These are phyloP conservation scores for Moxostoma hubbsi DNA, from an alignment of 2,797 vertebrate genomes.

Conservation along the genomic window DNA sequence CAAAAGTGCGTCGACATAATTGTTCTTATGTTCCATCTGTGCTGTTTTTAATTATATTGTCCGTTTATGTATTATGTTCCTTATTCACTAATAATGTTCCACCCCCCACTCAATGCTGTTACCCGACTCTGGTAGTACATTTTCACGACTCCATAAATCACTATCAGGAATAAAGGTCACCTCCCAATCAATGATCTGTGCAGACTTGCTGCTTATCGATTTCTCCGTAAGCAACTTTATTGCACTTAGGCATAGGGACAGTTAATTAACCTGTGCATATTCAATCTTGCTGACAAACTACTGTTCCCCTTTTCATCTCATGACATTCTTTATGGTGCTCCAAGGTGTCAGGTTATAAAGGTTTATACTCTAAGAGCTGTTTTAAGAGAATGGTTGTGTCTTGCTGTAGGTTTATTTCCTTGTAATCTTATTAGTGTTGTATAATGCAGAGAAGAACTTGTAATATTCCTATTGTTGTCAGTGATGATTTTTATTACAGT, in stretches of 20 bases:
- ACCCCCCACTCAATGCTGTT: background rate
- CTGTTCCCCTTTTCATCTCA: slow-evolving; percentile 23
- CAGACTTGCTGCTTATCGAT: slow-evolving; percentile 30
- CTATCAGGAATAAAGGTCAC: slow-evolving; percentile 45
- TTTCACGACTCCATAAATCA: slow-evolving; percentile 56
- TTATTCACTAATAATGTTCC: background rate
- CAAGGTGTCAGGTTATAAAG: slow-evolving; percentile 9
- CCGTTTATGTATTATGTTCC: too few relatives aligned
- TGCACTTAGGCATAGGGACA: slow-evolving; percentile 21
- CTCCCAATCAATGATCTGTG: slow-evolving; percentile 50
- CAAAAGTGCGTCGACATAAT: too few relatives aligned
- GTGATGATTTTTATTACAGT: too few relatives aligned
- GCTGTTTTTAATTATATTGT: too few relatives aligned
- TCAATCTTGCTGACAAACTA: slow-evolving; percentile 47
- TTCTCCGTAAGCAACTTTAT: slow-evolving; percentile 46
- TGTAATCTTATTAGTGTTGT: too few relatives aligned
- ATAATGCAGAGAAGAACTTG: too few relatives aligned
- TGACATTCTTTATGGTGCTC: slow-evolving; percentile 27
- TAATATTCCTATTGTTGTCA: too few relatives aligned
- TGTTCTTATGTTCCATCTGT: too few relatives aligned
- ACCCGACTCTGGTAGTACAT: background rate
- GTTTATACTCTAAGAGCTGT: slow-evolving; percentile 6
- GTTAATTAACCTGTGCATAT: slow-evolving; percentile 53
- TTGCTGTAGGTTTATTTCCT: too few relatives aligned
- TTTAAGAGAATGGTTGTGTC: too few relatives aligned